Conservation (phyloP, 2,797 vertebrate species). For the Trachops cirrhosus region DNA sequence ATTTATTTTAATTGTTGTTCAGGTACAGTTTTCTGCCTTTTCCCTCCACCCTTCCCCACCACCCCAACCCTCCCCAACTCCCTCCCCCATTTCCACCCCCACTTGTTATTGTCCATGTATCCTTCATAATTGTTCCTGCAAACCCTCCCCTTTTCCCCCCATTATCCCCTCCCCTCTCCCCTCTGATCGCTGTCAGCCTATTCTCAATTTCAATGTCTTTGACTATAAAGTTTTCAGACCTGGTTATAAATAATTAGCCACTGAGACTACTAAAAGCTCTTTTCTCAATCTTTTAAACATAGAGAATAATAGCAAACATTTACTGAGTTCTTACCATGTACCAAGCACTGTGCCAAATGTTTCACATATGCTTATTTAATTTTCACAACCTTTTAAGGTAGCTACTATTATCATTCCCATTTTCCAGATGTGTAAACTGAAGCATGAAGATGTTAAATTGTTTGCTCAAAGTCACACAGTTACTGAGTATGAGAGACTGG, state of each 20-base stretch:
- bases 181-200: too few relatives aligned
- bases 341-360: too few relatives aligned
- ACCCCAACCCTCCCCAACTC: too few relatives aligned
- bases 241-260: neutral
- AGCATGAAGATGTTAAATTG: neutral
- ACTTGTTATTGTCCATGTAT: too few relatives aligned
- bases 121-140: too few relatives aligned
- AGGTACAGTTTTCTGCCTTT: too few relatives aligned
- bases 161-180: too few relatives aligned
- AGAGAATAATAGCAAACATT: neutral
- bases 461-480: neutral
- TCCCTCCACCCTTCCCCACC: too few relatives aligned
- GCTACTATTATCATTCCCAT: neutral
- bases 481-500: neutral
- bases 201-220: too few relatives aligned
- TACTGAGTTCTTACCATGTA: neutral
- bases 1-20: neutral
- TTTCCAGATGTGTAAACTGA: neutral
- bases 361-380: neutral
- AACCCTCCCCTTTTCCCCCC: too few relatives aligned
- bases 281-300: slow-evolving; percentile 9
- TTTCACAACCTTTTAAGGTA: neutral
- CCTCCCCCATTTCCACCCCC: too few relatives aligned
- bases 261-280: neutral
- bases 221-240: neutral